Conservation (phyloP, 2,888 invertebrate genomes). For the Idaea biselata region DNA sequence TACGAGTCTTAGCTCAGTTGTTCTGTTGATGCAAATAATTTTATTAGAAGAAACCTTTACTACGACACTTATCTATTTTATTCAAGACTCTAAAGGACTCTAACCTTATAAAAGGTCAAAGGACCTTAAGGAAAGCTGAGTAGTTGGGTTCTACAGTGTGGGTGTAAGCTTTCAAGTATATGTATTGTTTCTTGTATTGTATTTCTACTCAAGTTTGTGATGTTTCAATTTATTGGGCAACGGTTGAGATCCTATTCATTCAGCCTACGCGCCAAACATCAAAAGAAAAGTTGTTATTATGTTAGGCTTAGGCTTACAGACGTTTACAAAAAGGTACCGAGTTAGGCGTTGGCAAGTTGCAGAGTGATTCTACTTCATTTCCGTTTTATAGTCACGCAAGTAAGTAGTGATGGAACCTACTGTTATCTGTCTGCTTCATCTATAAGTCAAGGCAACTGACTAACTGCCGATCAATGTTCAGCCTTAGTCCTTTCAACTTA, state of each 20-base stretch:
- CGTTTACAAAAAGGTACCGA: background rate
- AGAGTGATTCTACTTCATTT: background rate
- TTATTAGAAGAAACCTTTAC: background rate
- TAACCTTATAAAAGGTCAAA: slow-evolving; percentile 1
- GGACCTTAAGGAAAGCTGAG: background rate
- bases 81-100: background rate
- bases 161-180: background rate
- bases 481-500: no score
- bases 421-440: background rate
- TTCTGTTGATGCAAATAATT: background rate
- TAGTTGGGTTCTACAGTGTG: background rate
- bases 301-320: background rate
- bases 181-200: background rate
- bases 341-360: background rate
- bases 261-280: background rate
- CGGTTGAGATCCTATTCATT: background rate
- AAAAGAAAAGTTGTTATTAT: background rate
- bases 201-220: background rate
- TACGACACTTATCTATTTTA: background rate
- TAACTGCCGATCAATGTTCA: background rate
- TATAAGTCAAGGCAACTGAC: background rate
- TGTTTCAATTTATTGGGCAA: background rate
- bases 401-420: background rate
- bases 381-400: background rate
- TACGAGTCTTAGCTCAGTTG: background rate